These are phyloP conservation scores for Isaurus tuberculatus DNA, from an alignment of 92 coral and sea anemone genomes.

Conservation along the genomic window DNA sequence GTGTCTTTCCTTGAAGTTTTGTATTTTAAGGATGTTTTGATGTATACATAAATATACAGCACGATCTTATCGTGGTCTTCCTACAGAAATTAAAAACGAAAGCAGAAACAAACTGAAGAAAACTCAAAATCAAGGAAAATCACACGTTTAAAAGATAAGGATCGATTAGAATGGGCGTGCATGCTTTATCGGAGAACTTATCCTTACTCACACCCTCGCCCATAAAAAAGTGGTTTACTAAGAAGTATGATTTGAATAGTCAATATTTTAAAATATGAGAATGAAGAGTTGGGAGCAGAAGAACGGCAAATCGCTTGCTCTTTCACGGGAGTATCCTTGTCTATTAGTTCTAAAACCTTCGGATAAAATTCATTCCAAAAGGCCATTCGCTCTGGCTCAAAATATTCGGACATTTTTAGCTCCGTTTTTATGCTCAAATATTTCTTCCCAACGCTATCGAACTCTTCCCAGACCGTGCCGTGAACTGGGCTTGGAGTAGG, in stretches of 20 bases:
- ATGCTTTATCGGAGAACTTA: background rate
- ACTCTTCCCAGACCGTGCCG: slow-evolving; percentile 65
- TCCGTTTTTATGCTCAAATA: slow-evolving; percentile 66
- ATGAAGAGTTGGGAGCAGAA: background rate
- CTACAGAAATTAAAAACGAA: too few relatives aligned
- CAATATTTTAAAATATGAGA: background rate
- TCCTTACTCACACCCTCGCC: slow-evolving; percentile 5
- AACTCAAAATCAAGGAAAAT: background rate
- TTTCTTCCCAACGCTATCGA: slow-evolving; percentile 52
- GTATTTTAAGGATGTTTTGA: too few relatives aligned
- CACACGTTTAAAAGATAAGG: background rate
- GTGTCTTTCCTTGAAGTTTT: too few relatives aligned
- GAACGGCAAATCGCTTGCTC: slow-evolving; percentile 29
- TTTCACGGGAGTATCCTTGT: slow-evolving; percentile 9
- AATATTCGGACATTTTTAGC: slow-evolving; percentile 61
- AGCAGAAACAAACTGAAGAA: too few relatives aligned
- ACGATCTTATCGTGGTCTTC: too few relatives aligned
- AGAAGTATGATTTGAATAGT: background rate
- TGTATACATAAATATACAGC: too few relatives aligned
- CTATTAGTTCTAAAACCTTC: slow-evolving; percentile 45
- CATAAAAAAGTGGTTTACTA: background rate
- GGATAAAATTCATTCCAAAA: slow-evolving; percentile 87
- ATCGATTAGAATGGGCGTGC: background rate
- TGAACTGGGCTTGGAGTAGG: slow-evolving; percentile 58
- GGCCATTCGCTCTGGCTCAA: slow-evolving; percentile 72